Base-by-base conservation (phyloP, 2,888 invertebrate genomes). In the Cryptocephalus moraei region DNA sequence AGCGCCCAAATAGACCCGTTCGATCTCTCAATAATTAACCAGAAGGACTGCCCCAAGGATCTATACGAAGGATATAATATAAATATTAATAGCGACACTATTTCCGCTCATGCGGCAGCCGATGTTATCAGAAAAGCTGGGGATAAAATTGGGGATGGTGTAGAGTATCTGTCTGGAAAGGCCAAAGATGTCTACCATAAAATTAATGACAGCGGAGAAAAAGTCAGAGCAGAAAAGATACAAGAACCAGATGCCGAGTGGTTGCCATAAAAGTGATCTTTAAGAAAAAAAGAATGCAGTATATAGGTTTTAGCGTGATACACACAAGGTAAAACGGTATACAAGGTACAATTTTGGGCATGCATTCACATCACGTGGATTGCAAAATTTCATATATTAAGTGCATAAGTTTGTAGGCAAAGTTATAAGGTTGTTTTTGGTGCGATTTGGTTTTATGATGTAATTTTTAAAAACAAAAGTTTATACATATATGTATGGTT, bases 41-140 rank as follows among this genome's bases (percentile, higher is more conserved):
- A 89, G 65, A 75, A 61, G 22, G 78, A 79, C 11, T 90, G 90
- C 65, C 83, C 85, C 1, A 79, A 78, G 51, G 73, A 76, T 59
- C 73, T 78, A 52, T 75, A 75, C 8, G 70, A 74, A 11, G 75
- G 78, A 1, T 78, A 79, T 0, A 79, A 81, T 64, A 82, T 88
- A 52, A 80, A 84, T 66, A 83, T 89, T 48, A 80, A 86, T 58
- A 82, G 83, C 0, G 77, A 84, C 13, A 89, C 88, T 0, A 84
- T 89, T 68, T 83, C 83, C 1, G 76, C 85, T 0, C 79, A 84
- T 54, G 84, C 79, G 60, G 77, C 87, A 34, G 87, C 83, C 0
- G 76, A 79, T 44, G 82, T 80, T 1, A 81, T 88, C 8, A 76
- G 80, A 55, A 84, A 82, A 62, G 82, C 84, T 32, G 86, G 86